A percentile compares a stretch with the other conserved stretches of the same genome.
Conservation (phyloP, 2,888 invertebrate genomes). For the Hyppa rectilinea region DNA sequence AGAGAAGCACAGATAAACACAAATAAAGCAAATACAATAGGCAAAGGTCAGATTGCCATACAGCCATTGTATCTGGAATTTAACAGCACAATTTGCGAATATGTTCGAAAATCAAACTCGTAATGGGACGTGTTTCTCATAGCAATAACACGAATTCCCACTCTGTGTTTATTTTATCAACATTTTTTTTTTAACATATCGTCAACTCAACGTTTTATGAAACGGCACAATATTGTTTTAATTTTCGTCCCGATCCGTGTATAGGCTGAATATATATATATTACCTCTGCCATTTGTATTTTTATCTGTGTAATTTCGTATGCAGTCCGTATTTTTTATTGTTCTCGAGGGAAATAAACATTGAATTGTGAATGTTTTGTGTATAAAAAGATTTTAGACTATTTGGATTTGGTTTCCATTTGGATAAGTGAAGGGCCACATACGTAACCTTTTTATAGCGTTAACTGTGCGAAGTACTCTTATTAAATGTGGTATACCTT, state of each 20-base stretch:
- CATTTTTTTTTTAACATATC: conserved; percentile 51
- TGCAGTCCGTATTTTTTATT: conserved; percentile 37
- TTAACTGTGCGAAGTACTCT: too few relatives aligned
- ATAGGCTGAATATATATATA: conserved; percentile 32
- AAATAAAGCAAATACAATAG: conserved; percentile 26
- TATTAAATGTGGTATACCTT: too few relatives aligned
- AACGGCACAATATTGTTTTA: conserved; percentile 43
- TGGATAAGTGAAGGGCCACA: not conserved
- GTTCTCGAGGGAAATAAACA: conserved; percentile 4
- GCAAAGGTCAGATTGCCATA: conserved; percentile 24
- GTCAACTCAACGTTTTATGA: conserved; percentile 38
- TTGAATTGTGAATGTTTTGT: not conserved
- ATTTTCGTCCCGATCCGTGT: conserved; percentile 37
- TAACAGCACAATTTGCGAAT: conserved; percentile 48
- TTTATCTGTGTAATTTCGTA: conserved; percentile 38
- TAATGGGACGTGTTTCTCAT: conserved; percentile 46
- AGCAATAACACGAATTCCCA: conserved; percentile 33
- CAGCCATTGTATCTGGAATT: conserved; percentile 33
- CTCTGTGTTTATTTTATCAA: conserved; percentile 55
- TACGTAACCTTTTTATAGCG: not conserved
- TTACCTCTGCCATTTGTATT: conserved; percentile 33
- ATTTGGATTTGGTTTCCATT: conserved; percentile 8
- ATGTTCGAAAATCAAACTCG: conserved; percentile 58
- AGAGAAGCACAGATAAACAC: conserved; percentile 34
- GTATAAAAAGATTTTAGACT: not conserved